phyloP scores from a whole-genome alignment of 2,797 vertebrate species.

The Enteromius argenteus region DNA sequence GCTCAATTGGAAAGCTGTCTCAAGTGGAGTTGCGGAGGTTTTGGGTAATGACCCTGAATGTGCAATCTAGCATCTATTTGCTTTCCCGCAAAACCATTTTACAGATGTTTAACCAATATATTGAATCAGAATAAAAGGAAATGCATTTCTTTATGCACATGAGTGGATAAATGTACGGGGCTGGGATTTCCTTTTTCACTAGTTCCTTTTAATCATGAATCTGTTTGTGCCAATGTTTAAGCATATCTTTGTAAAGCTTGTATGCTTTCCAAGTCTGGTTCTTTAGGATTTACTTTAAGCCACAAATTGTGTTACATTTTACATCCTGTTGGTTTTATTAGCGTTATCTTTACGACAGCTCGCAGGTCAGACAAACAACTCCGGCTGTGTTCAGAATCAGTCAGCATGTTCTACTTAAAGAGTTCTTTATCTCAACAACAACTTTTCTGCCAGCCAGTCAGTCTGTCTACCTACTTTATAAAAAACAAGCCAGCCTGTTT shows the following conservation, averaged over 20 bases:
- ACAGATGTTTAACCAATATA: neutral
- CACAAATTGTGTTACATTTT: neutral
- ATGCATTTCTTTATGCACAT: neutral
- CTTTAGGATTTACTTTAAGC: neutral
- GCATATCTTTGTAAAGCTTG: too few relatives aligned
- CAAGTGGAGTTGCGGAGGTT: neutral
- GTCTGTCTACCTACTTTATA: constrained; percentile 46
- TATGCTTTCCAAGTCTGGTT: neutral
- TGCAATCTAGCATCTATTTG: constrained; percentile 22
- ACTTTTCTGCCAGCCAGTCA: constrained; percentile 53
- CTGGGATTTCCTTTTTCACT: neutral
- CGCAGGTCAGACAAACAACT: constrained; percentile 41
- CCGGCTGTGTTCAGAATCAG: constrained; percentile 37
- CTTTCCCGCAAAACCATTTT: neutral
- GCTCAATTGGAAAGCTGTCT: neutral
- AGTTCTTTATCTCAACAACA: constrained; percentile 57
- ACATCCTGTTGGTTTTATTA: constrained; percentile 31
- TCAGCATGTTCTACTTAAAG: constrained; percentile 41
- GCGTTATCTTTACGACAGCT: constrained; percentile 38
- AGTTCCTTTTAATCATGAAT: constrained; percentile 7
- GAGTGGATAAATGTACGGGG: neutral
- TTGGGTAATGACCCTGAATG: neutral
- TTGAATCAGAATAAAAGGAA: constrained; percentile 18
- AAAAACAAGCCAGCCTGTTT: constrained; percentile 24
- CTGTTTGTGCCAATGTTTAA: neutral